Evolutionary conservation across 92 coral and sea anemone species (phyloP), one percentile per base, ranked within the genome.

Genomic region (Epizoanthus illoricatus): DNA sequence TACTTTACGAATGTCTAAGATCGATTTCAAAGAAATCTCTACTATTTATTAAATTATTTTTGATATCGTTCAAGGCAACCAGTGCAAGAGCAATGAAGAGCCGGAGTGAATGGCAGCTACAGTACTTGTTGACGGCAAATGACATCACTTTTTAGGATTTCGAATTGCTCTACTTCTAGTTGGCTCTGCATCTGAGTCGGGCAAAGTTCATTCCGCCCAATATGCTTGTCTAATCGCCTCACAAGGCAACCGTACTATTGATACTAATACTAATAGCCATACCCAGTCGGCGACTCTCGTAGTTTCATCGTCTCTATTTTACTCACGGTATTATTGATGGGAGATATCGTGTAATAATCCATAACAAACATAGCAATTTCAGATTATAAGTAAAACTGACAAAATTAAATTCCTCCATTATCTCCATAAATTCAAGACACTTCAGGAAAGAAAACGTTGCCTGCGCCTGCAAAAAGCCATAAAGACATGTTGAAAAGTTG

Each of bases 401-500:
- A 15, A 7, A 4, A 20, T 10, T 9, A 52, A 52, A 52, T 8
- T 7, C 20, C 41, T 60, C 45, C 45, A 33, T 76, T 41, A 61
- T 76, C 81, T 76, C 39, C 15, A 62, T 20, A 78, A 78, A 78
- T 78, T 61, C 15, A 33, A 78, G 49, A 21, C 71, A 63, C 58
- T 40, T 78, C 9, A 21, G 71, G 82, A 63, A 78, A 60, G 82
- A 75, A 28, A 43, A 42, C 5, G 15, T 63, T 57, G 6, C 58
- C 15, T 40, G 65, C 69, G 15, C 57, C 40, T 60, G 62, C 19
- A 76, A 56, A 76, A 42, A 36, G 24, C 60, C 59, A 42, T 42
- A 61, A 63, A 42, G 82, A 39, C 65, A 62, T 78, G 82, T 62
- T 78, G 82, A 78, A 78, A 75, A 78, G 42, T 61, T 23, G 41